Evolutionary conservation across 2,888 invertebrate genomes (phyloP).

Genomic region (Chaitophorus viminalis): DNA sequence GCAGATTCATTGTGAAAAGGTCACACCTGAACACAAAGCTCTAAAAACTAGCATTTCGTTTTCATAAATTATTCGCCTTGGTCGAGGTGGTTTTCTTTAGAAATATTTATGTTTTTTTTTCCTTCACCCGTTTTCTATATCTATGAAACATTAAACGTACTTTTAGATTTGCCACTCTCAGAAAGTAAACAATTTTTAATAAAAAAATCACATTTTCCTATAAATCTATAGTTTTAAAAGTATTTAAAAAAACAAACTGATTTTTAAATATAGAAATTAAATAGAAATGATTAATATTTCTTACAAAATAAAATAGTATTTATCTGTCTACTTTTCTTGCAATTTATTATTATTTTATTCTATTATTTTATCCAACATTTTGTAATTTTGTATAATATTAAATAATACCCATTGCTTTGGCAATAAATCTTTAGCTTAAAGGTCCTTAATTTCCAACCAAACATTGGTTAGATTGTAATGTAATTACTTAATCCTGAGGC

Average conservation of each 20-base stretch:
- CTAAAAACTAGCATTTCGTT: slow-evolving; percentile 58
- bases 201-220: slow-evolving; percentile 33
- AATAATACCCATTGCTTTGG: neutral
- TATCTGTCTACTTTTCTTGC: neutral
- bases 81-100: slow-evolving; percentile 39
- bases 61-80: slow-evolving; percentile 59
- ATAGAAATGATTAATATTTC: neutral
- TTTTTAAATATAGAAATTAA: neutral
- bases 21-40: slow-evolving; percentile 59
- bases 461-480: neutral
- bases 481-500: too few species aligned
- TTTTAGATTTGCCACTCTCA: slow-evolving; percentile 20
- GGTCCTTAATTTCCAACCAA: neutral
- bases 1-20: slow-evolving; percentile 61
- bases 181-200: slow-evolving; percentile 40
- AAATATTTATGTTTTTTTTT: slow-evolving; percentile 56
- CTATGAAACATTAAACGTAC: slow-evolving; percentile 53
- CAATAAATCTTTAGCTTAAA: neutral
- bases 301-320: neutral
- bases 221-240: neutral
- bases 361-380: neutral
- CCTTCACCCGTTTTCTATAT: neutral
- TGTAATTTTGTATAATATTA: too few species aligned
- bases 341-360: neutral
- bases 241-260: neutral